Base-by-base conservation (phyloP, 2,888 invertebrate genomes). In the Epinotia nisella region DNA sequence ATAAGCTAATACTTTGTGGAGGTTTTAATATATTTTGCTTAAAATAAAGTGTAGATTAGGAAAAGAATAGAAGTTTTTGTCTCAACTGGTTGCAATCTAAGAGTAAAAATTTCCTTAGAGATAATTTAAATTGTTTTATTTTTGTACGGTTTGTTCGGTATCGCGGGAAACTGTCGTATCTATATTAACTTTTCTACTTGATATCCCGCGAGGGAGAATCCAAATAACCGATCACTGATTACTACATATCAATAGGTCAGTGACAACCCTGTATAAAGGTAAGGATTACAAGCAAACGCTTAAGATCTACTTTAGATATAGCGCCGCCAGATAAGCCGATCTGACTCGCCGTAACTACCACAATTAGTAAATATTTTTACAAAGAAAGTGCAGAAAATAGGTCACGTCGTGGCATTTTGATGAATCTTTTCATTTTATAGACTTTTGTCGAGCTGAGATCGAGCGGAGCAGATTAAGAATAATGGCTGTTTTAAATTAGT, bases 311-410 rank as follows among this genome's bases (percentile, higher is more conserved):
- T 73, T 73, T 69, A 73, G 73, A 73, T 75, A 72, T 62, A 65
- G 60, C 64, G 60, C 53, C 65, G 53, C 29, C 64, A 71, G 75
- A 75, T 75, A 75, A 75, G 72, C 71, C 76, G 77, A 78, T 77
- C 78, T 75, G 74, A 65, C 71, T 70, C 74, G 75, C 71, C 71
- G 66, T 77, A 77, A 77, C 75, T 75, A 78, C 79, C 76, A 79
- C 82, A 84, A 85, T 84, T 84, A 84, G 83, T 83, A 84, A 85
- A 85, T 84, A 84, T 85, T 85, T 83, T 83, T 81, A 82, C 66
- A 71, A 69, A 79, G 81, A 85, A 85, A 83, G 79, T 80, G 75
- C 75, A 78, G 58, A 53, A 73, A 64, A 73, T 62, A 58, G 73
- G 73, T 59, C 73, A 62, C 68, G 73, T 62, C 73, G 64, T 73